Base-by-base conservation (phyloP, 2,113 vertebrate genomes). In the Arothron firmamentum region DNA sequence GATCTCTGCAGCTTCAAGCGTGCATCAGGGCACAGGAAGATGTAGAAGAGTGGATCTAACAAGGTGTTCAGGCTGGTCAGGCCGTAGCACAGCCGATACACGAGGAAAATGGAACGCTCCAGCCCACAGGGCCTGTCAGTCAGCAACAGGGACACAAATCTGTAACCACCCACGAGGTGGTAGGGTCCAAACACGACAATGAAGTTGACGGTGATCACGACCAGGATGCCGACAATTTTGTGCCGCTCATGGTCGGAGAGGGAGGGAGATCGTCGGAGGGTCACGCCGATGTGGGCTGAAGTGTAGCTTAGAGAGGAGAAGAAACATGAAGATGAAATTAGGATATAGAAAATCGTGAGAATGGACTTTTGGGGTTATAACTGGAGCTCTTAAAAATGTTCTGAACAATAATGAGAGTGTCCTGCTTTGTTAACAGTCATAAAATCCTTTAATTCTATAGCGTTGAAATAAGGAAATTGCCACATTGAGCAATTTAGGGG, bases 31-130 rank as follows among this genome's bases (percentile, higher is more conserved):
- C 90, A 92, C 65, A 92, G 77, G 59, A 92, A 92, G 53, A 92
- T 89, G 74, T 92, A 92, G 65, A 92, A 90, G 50, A 92, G 90
- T 0, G 91, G 91, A 65, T 92, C 86, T 64, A 92, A 80, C 21
- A 91, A 62, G n/a, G 88, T 90, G 79, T 92, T 92, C 21, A 92
- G 87, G 71, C 91, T 92, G 65, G 90, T 92, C 63, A 92, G 77
- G 17, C 90, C 90, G 6, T 90, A 92, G 80, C 88, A 92, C 17
- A 92, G 80, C 14, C 90, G 87, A 54, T 91, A 91, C 56, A 72
- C 43, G 6, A 90, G 79, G 74, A 91, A 92, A 56, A 92, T 80
- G 0, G 89, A 86, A 14, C 42, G 77, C 62, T 92, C 90, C 28
- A 90, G n/a, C 3, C 45, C 49, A 20, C 90, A 92, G 0, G 79